Base-by-base conservation (phyloP, 53 echinoderm and acorn worm species). In the Pentamera pediparva region DNA sequence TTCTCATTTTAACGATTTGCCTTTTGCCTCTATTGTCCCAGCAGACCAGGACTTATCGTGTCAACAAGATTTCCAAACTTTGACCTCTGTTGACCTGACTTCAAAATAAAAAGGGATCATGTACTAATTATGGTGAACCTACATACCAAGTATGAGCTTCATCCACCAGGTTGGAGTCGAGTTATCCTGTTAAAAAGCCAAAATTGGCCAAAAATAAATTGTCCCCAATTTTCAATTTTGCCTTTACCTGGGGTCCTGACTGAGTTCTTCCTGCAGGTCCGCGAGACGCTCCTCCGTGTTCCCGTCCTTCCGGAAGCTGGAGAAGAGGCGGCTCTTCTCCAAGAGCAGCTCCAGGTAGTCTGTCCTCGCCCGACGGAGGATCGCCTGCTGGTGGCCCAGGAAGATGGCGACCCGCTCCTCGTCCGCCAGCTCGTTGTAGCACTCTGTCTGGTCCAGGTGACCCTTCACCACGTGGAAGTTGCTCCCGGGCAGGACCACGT, bases 281-380 rank as follows among this genome's bases (percentile, higher is more conserved):
- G 32, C 10, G 19, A 84, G 59, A 26, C 69, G 62, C 13, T 85
- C 78, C 34, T 79, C 75, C 49, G 77, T 35, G 22, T 78, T 82
- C 38, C 69, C 65, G 11, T 85, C 60, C 58, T 63, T 65, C 33
- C 85, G 81, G 50, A 89, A 85, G 26, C 59, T 60, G 31, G 65
- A 70, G 56, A 89, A 89, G 24, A 86, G 64, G 32, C 82, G 71
- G 5, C 78, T 36, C 32, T 65, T 63, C 75, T 85, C 89, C 50
- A 89, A 74, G 27, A 94, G 69, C 10, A 94, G 65, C 82, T 94
- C 95, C 19, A 70, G 31, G 59, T 90, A 87, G 48, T 89, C 87
- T 0, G 60, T 59, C 50, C 67, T 75, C 26, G 86, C 85, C 6
- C 67, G 39, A 18, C 81, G 75, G 2, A 74, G 71, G 39, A 90